Conservation (phyloP, 2,797 vertebrate genomes). For the Amblyopsis hoosieri region DNA sequence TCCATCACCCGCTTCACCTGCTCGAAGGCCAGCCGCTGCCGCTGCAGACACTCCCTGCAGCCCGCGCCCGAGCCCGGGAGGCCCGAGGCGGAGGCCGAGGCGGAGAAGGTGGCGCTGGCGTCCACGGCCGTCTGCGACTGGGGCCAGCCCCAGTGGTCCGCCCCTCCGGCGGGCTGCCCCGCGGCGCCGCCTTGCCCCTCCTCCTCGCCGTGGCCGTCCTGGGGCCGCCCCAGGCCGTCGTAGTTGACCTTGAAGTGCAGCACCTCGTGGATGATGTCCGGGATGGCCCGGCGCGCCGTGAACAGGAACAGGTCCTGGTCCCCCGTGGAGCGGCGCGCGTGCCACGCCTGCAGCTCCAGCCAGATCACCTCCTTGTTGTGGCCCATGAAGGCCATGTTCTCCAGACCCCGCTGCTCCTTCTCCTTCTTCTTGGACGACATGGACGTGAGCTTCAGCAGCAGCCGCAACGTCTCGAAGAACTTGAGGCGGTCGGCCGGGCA, state of each 20-base stretch:
- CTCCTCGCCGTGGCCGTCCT: conserved; percentile 32
- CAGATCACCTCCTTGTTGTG: conserved; percentile 97
- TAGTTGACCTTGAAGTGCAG: conserved; percentile 97
- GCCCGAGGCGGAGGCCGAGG: conserved; percentile 53
- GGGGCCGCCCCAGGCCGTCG: conserved; percentile 69
- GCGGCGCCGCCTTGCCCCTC: conserved; percentile 2
- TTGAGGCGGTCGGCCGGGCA: conserved; percentile 96
- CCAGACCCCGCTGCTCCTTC: conserved; percentile 93
- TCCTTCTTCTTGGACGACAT: conserved; percentile 99
- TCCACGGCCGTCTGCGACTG: background rate
- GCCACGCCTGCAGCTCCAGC: conserved; percentile 98
- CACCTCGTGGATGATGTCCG: conserved; percentile 95
- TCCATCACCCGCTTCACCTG: conserved; percentile 98
- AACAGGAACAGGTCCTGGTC: conserved; percentile 96
- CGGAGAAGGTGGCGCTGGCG: too few species aligned
- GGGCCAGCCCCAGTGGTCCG: conserved; percentile 76
- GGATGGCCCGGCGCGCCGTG: conserved; percentile 95
- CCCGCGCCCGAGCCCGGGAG: conserved; percentile 75
- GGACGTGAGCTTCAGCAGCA: conserved; percentile 97
- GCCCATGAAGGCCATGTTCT: conserved; percentile 90
- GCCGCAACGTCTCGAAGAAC: conserved; percentile 96
- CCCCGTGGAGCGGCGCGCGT: conserved; percentile 89
- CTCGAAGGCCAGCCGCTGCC: conserved; percentile 92
- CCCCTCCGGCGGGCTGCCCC: conserved; percentile 68
- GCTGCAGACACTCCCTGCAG: conserved; percentile 90